These are phyloP conservation scores for Cabera pusaria DNA, from an alignment of 2,888 invertebrate genomes.

Conservation along the genomic window DNA sequence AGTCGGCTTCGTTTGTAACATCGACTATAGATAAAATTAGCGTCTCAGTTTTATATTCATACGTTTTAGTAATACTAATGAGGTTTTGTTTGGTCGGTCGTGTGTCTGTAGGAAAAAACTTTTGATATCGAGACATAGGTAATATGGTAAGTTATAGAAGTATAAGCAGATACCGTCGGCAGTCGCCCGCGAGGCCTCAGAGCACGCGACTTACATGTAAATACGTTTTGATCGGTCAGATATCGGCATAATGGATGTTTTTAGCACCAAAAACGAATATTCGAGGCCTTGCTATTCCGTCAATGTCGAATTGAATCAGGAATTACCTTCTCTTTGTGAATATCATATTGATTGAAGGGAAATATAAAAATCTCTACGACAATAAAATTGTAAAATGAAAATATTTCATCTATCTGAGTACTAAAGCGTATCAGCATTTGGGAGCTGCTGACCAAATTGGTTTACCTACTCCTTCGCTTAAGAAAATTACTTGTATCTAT, in stretches of 20 bases:
- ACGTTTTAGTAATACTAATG: slow-evolving; percentile 28
- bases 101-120: slow-evolving; percentile 5
- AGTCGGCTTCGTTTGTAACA: slow-evolving; percentile 33
- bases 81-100: slow-evolving; percentile 4
- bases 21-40: slow-evolving; percentile 32
- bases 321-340: slow-evolving; percentile 15
- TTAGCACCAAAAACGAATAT: slow-evolving; percentile 37
- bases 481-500: too few species aligned
- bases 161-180: too few species aligned
- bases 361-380: too few species aligned
- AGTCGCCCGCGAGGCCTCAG: slow-evolving; percentile 27
- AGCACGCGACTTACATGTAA: slow-evolving; percentile 56
- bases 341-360: slow-evolving; percentile 6
- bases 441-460: too few species aligned
- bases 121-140: slow-evolving; percentile 7
- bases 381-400: too few species aligned
- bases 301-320: slow-evolving; percentile 17
- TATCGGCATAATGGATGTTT: slow-evolving; percentile 51
- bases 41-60: slow-evolving; percentile 26
- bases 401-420: too few species aligned
- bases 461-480: too few species aligned
- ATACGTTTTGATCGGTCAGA: slow-evolving; percentile 43
- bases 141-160: slow-evolving; percentile 1
- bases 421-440: too few species aligned
- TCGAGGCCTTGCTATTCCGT: slow-evolving; percentile 21